These are phyloP conservation scores for Platichthys stellatus DNA, from an alignment of 2,113 vertebrate genomes.

Conservation along the genomic window DNA sequence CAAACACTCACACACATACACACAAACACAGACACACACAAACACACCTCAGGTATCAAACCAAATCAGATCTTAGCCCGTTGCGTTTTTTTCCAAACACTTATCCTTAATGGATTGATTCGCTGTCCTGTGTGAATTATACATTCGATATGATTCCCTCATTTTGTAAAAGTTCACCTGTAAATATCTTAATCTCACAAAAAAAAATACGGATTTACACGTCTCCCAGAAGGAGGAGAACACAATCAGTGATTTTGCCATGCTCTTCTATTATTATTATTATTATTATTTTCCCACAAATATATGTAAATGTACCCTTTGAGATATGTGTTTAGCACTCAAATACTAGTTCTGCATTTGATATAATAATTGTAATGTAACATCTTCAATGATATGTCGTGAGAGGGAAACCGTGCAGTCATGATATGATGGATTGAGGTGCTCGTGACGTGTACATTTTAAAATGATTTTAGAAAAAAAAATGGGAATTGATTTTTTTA, in stretches of 20 bases:
- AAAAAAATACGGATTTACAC: constrained; percentile 12
- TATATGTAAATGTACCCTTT: constrained; percentile 75
- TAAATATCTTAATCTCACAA: constrained; percentile 67
- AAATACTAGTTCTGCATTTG: constrained; percentile 77
- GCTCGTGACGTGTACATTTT: constrained; percentile 72
- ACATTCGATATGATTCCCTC: background rate
- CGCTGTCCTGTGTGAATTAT: constrained; percentile 27
- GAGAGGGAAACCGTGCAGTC: constrained; percentile 70
- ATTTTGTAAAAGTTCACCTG: constrained; percentile 57
- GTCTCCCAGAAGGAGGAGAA: constrained; percentile 27
- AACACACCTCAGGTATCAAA: constrained; percentile 76
- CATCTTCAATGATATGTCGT: constrained; percentile 68
- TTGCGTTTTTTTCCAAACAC: constrained; percentile 48
- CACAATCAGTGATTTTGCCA: constrained; percentile 60
- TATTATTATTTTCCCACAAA: constrained; percentile 46
- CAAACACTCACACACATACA: constrained; percentile 51
- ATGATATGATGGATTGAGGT: constrained; percentile 68
- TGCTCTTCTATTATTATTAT: constrained; percentile 41
- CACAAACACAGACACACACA: constrained; percentile 7
- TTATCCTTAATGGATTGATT: constrained; percentile 3
- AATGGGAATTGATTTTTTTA: constrained; percentile 62
- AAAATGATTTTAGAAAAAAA: constrained; percentile 53
- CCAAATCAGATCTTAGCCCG: constrained; percentile 49
- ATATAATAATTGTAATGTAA: constrained; percentile 75
- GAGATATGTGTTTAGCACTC: constrained; percentile 75